Evolutionary conservation across 1,140 invertebrate species (phyloP), one percentile per base, ranked within the genome.

Genomic region (Thrips palmi): DNA sequence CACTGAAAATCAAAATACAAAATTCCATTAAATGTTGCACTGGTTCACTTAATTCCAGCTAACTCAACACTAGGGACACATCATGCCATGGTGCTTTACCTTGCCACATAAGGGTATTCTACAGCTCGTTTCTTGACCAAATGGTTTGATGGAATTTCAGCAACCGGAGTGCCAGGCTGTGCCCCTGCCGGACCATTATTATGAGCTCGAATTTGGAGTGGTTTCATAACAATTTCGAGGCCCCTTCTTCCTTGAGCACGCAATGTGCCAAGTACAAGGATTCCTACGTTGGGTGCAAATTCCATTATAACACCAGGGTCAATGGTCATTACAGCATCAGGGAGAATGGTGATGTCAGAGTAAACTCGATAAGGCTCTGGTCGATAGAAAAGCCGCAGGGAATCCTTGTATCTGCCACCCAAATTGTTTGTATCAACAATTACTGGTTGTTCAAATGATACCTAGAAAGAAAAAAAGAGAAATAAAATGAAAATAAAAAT

Each of bases 281-380:
- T 92, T 0, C 94, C 92, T 45, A 99, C 86, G 62, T 92, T 94
- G 2, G 93, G 89, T 32, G 78, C 77, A 57, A 99, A 96, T 60
- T 96, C 87, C 52, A 99, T 63, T 2, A 77, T 69, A 1, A 94
- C 91, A 4, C 91, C 92, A 3, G 89, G 78, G 39, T 75, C 70
- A 40, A 99, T 88, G 0, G 71, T 77, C 2, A 99, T 57, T 2
- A 77, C 88, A 0, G 71, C 70, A 41, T 72, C 77, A 0, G 93
- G 92, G 92, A 99, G 96, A 0, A 99, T 73, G 0, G 94, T 99
- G 3, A 99, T 70, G 57, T 99, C 96, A 1, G 79, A 72, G 45
- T 70, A 64, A n/a, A 97, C 67, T 6, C 80, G 53, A 50, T 94
- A 97, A 0, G 91, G 86, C 11, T 64, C 56, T 0, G 61, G 44